Percentiles rank a stretch among this genome's conserved stretches.
Conservation (phyloP, 2,113 vertebrate genomes). For the Cyprinodon brontotheroides region DNA sequence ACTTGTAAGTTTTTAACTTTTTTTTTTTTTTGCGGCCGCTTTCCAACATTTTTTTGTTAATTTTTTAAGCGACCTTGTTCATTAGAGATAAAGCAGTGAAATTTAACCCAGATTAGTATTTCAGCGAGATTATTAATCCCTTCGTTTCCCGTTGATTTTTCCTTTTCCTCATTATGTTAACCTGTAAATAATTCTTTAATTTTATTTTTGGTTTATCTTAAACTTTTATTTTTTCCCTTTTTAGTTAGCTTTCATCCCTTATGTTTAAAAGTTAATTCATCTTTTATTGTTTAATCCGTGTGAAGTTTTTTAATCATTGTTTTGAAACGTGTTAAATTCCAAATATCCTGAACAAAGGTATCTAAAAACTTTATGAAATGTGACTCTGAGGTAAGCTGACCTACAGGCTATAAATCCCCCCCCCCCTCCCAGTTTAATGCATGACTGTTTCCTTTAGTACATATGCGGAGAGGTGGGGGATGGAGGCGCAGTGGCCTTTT, state of each 20-base stretch:
- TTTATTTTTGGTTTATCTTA: too few species aligned
- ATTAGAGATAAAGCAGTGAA: background rate
- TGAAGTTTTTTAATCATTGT: background rate
- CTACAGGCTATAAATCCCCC: constrained; percentile 91
- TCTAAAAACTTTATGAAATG: constrained; percentile 71
- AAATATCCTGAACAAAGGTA: constrained; percentile 58
- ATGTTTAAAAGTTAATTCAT: too few species aligned
- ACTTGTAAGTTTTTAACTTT: background rate
- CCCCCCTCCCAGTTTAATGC: constrained; percentile 84
- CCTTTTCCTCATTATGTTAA: too few species aligned
- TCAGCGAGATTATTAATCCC: too few species aligned
- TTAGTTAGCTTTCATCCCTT: too few species aligned
- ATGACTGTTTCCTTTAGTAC: constrained; percentile 95
- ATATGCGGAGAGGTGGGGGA: constrained; percentile 82
- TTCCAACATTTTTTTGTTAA: background rate
- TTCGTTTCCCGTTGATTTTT: too few species aligned
- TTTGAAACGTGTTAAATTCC: background rate
- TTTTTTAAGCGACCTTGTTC: background rate
- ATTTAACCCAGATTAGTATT: background rate
- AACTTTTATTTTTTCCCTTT: too few species aligned
- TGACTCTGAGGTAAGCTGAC: constrained; percentile 82
- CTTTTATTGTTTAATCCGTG: too few species aligned
- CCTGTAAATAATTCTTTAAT: too few species aligned
- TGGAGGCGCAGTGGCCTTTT: constrained; percentile 71
- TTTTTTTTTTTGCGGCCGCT: fast-evolving